These are phyloP conservation scores for Polypedilum vanderplanki DNA, from an alignment of 1,140 invertebrate species.

Conservation along the genomic window DNA sequence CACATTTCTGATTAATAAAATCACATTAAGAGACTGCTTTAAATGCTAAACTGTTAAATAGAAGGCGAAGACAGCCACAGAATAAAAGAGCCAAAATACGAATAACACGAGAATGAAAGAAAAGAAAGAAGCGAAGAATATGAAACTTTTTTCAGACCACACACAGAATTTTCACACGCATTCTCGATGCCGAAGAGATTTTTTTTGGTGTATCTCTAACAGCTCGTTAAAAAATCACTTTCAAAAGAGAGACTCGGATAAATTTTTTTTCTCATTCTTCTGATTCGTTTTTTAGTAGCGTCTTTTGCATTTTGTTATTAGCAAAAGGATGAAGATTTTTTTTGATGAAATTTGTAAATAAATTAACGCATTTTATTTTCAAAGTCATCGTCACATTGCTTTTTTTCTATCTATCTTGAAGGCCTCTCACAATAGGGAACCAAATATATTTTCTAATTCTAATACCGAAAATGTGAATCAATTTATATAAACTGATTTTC, in stretches of 20 bases:
- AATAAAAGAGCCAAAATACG: background rate
- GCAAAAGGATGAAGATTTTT: too few species aligned
- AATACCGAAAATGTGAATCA: background rate
- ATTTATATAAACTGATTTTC: background rate
- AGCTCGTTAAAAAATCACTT: conserved; percentile 28
- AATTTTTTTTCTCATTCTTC: conserved; percentile 22
- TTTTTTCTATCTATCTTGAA: background rate
- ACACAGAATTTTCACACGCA: conserved; percentile 21
- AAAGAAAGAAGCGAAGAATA: background rate
- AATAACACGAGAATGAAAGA: background rate
- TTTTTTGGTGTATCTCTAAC: conserved; percentile 18
- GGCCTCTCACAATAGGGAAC: background rate
- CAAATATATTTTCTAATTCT: background rate
- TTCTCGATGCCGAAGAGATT: background rate
- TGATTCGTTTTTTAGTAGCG: background rate
- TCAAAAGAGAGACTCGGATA: background rate
- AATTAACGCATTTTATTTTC: background rate
- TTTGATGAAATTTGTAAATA: background rate
- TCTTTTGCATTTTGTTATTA: background rate
- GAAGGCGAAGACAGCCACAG: conserved; percentile 15
- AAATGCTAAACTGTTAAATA: conserved; percentile 22
- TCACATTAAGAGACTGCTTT: conserved; percentile 14
- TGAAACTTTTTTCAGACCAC: conserved; percentile 25
- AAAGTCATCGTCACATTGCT: background rate
- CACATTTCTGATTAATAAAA: conserved; percentile 21